Evolutionary conservation across 2,113 vertebrate genomes (phyloP), one percentile per base, ranked within the genome.

Genomic region (Silurus meridionalis): DNA sequence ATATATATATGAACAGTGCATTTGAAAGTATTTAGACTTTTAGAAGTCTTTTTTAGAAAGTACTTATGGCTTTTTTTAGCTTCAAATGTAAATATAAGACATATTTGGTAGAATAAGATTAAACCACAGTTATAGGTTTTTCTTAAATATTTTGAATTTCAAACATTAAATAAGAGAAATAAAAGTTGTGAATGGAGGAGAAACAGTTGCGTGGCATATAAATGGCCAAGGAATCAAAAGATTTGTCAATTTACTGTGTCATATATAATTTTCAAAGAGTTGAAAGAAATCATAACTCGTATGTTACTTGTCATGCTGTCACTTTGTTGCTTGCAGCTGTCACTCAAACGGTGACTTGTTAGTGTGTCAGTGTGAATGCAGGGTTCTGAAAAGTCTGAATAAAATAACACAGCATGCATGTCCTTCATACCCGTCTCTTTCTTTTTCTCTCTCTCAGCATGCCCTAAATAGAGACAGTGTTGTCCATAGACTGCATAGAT

Each of bases 341-440:
- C 69, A 72, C 17, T 50, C 48, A 74, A 52, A 10, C 23, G 11
- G 0, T 11, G 48, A 9, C 46, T 23, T 74, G 48, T 52, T 74
- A 23, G 8, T 74, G 19, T 74, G 48, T 52, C 52, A 23, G 8
- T 74, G 19, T 52, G 19, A 52, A n/a, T 53, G 50, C 10, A 53
- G 11, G 23, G 50, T 25, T 10, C 37, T 53, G 21, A 13, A 84
- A 77, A 0, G 52, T 83, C 25, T 28, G 52, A 48, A 14, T 23
- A 19, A 77, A 75, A 84, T 63, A 84, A 48, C 72, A 64, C 14
- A 77, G 83, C 72, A 19, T n/a, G 13, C 60, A 6, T 60, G 52
- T n/a, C 46, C 19, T 60, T 57, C 23, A n/a, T 57, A 6, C 15
- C 0, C 19, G 4, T 67, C 21, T 82, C 60, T 50, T 19, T 61